phyloP scores from a whole-genome alignment of 2,797 vertebrate genomes.

The Chiloscyllium punctatum region DNA sequence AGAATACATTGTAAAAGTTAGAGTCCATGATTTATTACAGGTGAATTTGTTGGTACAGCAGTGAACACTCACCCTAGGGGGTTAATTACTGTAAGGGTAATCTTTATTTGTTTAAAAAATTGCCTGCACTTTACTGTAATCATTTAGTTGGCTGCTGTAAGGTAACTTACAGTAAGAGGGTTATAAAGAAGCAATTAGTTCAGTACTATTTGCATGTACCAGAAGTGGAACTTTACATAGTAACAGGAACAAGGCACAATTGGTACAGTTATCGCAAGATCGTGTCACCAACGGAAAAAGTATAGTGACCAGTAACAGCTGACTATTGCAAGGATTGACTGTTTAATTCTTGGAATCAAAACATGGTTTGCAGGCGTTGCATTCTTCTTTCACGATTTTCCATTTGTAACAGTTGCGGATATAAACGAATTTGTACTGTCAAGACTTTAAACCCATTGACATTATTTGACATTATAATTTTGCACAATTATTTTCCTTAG shows the following conservation, averaged over 20 bases:
- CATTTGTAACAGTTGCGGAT: background rate
- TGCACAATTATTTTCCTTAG: background rate
- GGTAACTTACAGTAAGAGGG: constrained; percentile 31
- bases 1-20: background rate
- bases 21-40: background rate
- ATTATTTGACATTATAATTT: background rate
- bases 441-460: background rate
- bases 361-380: background rate
- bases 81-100: background rate
- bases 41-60: background rate
- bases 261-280: background rate
- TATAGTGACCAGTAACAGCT: background rate
- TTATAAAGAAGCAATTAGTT: constrained; percentile 22
- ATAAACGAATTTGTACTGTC: background rate
- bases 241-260: background rate
- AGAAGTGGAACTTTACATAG: constrained; percentile 25
- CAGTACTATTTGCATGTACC: constrained; percentile 16
- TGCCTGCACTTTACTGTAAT: constrained; percentile 18
- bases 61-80: background rate
- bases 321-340: background rate
- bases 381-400: background rate
- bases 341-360: background rate
- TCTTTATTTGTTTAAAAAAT: background rate
- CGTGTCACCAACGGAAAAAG: background rate
- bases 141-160: background rate